Evolutionary conservation across 2,888 invertebrate species (phyloP).

Genomic region (Ariolimax columbianus): DNA sequence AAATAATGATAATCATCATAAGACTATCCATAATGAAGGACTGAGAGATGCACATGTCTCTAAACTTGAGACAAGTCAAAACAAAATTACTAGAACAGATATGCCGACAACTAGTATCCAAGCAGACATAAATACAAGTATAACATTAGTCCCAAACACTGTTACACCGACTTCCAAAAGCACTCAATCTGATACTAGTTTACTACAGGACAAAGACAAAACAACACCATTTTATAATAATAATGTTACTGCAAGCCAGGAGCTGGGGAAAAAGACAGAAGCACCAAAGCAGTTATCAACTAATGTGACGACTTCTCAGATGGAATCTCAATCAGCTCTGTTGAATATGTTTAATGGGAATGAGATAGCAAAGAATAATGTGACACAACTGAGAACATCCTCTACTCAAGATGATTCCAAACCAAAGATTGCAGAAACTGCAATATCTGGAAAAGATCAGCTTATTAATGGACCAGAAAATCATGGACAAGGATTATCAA

Average conservation of each 20-base stretch:
- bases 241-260: too few relatives aligned
- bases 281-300: background rate
- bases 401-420: background rate
- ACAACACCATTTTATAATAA: background rate
- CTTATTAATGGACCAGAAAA: background rate
- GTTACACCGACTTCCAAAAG: background rate
- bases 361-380: background rate
- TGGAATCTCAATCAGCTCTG: background rate
- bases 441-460: background rate
- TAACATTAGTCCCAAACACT: background rate
- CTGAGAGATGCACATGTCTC: background rate
- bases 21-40: background rate
- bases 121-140: background rate
- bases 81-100: background rate
- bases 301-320: background rate
- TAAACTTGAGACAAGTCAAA: background rate
- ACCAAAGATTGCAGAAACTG: background rate
- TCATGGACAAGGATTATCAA: constrained; percentile 16
- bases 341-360: constrained; percentile 3
- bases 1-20: background rate
- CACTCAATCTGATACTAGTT: background rate
- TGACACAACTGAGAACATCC: background rate
- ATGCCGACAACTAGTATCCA: background rate
- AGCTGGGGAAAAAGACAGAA: background rate
- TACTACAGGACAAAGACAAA: background rate